phyloP scores from a whole-genome alignment of 2,113 vertebrate genomes.

The Sinocyclocheilus maitianheensis region DNA sequence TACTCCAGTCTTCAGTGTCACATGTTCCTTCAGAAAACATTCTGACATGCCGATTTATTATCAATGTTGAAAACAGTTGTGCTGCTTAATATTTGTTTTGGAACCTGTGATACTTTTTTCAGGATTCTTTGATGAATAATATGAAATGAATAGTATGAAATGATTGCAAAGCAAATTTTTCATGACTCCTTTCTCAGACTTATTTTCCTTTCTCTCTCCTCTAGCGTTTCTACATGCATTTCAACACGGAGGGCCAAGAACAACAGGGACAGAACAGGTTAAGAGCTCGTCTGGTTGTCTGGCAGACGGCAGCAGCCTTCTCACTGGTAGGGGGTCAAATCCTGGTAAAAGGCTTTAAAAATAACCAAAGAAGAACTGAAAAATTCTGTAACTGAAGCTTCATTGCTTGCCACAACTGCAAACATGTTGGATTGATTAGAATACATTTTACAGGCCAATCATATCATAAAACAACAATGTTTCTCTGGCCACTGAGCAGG shows the following conservation, averaged over 20 bases:
- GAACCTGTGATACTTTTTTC: no score
- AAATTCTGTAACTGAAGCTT: background rate
- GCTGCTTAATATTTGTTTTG: no score
- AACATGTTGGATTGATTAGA: constrained; percentile 43
- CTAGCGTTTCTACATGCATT: constrained; percentile 32
- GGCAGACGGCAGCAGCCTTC: constrained; percentile 39
- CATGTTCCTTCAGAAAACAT: no score
- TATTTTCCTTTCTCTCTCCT: constrained; percentile 43
- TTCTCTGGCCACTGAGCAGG: constrained; percentile 54
- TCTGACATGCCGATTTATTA: no score
- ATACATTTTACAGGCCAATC: constrained; percentile 47
- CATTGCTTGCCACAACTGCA: constrained; percentile 8
- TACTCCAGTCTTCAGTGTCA: no score
- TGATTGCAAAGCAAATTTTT: constrained; percentile 66
- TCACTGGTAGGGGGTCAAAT: constrained; percentile 16
- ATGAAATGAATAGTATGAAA: constrained; percentile 55
- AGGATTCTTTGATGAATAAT: background rate
- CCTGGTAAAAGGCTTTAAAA: background rate
- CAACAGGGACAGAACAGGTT: constrained; percentile 55
- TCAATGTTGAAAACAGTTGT: no score
- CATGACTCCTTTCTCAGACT: constrained; percentile 61
- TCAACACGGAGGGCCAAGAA: constrained; percentile 55
- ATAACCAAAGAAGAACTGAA: background rate
- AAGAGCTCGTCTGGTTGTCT: constrained; percentile 38
- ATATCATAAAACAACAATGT: constrained; percentile 52